Percentiles rank a stretch among this genome's conserved stretches.
phyloP scores from a whole-genome alignment of 2,888 invertebrate genomes.

The Drosophila koepferae region DNA sequence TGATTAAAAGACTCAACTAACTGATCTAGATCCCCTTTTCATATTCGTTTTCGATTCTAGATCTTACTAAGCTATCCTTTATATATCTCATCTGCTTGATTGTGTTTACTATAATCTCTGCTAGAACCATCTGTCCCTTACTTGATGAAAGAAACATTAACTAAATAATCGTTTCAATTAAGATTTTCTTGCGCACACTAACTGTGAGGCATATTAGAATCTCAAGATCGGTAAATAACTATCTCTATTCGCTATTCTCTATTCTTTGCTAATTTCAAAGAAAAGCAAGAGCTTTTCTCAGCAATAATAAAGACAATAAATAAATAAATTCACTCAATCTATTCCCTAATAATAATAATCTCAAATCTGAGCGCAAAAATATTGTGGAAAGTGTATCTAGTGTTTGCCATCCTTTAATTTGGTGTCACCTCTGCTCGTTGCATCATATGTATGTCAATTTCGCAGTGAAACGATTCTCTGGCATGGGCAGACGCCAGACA shows the following conservation, averaged over 20 bases:
- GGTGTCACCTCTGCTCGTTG: neutral
- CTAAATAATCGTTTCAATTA: neutral
- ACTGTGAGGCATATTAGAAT: neutral
- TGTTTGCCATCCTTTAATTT: neutral
- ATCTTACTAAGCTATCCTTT: neutral
- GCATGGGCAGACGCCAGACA: constrained; percentile 14
- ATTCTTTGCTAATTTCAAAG: too few relatives aligned
- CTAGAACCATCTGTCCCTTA: neutral
- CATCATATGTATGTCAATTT: constrained; percentile 50
- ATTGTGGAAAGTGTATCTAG: constrained; percentile 17
- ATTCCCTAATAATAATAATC: neutral
- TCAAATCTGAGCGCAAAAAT: neutral
- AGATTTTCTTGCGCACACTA: neutral
- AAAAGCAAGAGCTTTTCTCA: neutral
- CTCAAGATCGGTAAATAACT: neutral
- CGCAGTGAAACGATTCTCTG: constrained; percentile 28
- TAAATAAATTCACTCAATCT: too few relatives aligned
- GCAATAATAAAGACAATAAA: neutral
- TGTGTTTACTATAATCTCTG: neutral
- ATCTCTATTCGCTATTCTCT: too few relatives aligned
- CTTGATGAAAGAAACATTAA: neutral
- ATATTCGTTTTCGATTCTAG: too few relatives aligned
- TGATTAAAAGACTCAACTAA: too few relatives aligned
- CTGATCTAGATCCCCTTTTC: too few relatives aligned
- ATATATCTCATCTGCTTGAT: neutral